Conservation (phyloP, 1,140 invertebrate genomes). For the Adoxophyes honmai region DNA sequence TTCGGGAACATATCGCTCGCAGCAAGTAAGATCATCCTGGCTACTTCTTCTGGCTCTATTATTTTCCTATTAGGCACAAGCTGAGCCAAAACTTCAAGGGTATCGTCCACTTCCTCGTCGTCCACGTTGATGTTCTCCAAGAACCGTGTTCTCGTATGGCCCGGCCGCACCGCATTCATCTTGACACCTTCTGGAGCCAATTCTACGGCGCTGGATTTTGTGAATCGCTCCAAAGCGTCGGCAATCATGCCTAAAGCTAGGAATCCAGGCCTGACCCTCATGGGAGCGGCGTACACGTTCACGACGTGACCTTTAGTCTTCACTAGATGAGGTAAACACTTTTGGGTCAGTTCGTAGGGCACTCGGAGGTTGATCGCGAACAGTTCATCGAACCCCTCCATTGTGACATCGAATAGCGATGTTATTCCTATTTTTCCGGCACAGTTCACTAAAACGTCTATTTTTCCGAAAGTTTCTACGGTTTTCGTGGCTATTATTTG, state of each 20-base stretch:
- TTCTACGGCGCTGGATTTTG: conserved; percentile 79
- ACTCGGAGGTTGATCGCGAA: conserved; percentile 85
- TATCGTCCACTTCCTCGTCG: conserved; percentile 69
- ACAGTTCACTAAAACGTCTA: conserved; percentile 85
- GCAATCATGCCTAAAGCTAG: conserved; percentile 28
- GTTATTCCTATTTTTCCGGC: conserved; percentile 84
- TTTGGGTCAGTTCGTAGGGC: conserved; percentile 83
- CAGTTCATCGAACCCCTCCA: conserved; percentile 83
- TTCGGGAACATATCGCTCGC: conserved; percentile 87
- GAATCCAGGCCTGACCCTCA: conserved; percentile 28
- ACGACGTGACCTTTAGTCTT: conserved; percentile 64
- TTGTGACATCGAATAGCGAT: conserved; percentile 81
- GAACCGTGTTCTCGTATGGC: conserved; percentile 80
- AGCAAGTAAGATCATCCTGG: conserved; percentile 86
- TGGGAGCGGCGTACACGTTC: conserved; percentile 34
- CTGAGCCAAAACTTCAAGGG: conserved; percentile 80
- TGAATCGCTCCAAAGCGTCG: conserved; percentile 81
- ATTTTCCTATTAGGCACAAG: conserved; percentile 88
- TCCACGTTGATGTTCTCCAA: conserved; percentile 77
- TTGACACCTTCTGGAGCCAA: conserved; percentile 76
- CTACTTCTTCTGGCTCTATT: conserved; percentile 84
- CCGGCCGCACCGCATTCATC: conserved; percentile 83
- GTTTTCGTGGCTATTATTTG: conserved; percentile 79
- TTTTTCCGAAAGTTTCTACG: conserved; percentile 76
- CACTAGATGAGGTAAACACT: conserved; percentile 84